Conservation (phyloP, 2,113 vertebrate species). For the Thamnophis sirtalis region DNA sequence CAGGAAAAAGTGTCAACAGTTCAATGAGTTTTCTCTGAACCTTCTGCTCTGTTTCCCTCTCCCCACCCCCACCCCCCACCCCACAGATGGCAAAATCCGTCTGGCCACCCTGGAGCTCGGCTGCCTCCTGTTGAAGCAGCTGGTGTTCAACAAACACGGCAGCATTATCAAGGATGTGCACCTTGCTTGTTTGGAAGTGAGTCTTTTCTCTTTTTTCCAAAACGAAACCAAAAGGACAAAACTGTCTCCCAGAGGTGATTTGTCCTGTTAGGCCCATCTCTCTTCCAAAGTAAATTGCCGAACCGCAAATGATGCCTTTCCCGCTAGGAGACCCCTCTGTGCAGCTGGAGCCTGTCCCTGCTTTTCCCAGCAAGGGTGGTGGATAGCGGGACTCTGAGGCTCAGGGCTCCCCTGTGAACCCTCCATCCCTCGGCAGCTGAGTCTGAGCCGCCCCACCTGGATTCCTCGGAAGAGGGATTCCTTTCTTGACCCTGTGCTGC, state of each 20-base stretch:
- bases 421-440: not conserved
- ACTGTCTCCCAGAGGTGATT: not conserved
- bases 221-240: not conserved
- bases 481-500: not conserved
- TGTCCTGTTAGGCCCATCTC: not conserved
- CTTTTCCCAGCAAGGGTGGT: not conserved
- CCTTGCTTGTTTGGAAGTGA: constrained; percentile 93
- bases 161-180: constrained; percentile 95
- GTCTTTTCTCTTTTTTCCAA: not conserved
- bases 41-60: not conserved
- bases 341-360: not conserved
- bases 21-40: not conserved
- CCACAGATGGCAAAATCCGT: constrained; percentile 88
- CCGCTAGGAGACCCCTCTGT: not conserved
- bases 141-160: constrained; percentile 77
- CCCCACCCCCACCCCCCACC: not conserved
- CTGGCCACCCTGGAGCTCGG: constrained; percentile 91
- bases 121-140: constrained; percentile 92
- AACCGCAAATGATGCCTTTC: not conserved
- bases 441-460: not conserved
- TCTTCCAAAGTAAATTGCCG: no score
- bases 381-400: accelerated
- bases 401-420: not conserved
- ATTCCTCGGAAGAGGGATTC: no score
- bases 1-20: accelerated